Base-by-base conservation (phyloP, 1,140 invertebrate genomes). In the Hestina assimilis region DNA sequence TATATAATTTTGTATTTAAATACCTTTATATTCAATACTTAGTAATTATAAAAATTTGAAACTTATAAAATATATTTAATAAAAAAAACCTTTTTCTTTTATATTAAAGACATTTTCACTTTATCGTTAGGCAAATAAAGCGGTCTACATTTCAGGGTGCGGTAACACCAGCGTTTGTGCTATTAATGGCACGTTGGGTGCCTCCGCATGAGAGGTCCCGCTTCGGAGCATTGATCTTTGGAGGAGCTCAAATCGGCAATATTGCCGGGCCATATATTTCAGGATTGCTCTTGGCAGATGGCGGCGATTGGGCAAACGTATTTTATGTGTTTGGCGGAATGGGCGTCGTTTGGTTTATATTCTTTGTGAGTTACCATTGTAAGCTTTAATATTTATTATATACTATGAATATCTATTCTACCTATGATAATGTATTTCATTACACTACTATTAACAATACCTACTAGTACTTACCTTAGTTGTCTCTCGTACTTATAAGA, bases 251-350 rank as follows among this genome's bases (percentile, higher is more conserved):
- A 64, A 88, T 93, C 28, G 92, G 92, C 47, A 95, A 94, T 17
- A 94, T 96, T n/a, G 79, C 95, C 21, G 93, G 94, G 0, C 93
- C 94, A 21, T 89, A 91, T 0, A 53, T 95, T 3, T 94, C 93
- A 24, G 95, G 94, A 2, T 67, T 92, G 2, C 81, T 95, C 14
- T 82, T 95, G 17, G 76, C 92, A 0, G 88, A 92, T 55, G 89
- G 89, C 0, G 89, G 91, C 2, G 92, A 92, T 14, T 96, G 95
- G 95, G 91, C 92, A 0, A 90, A 92, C 5, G 94, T 95, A 0
- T 96, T 96, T 76, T 96, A 96, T 74, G 90, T 95, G n/a, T 97
- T 96, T 78, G 96, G 96, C 64, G 88, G 89, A 24, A 62, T 94
- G 0, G 93, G 93, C 2, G 76, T 94, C 1, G 53, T 94, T 1